Evolutionary conservation across 2,797 vertebrate genomes (phyloP), one percentile per base, ranked within the genome.

Genomic region (Neostethus bicornis): DNA sequence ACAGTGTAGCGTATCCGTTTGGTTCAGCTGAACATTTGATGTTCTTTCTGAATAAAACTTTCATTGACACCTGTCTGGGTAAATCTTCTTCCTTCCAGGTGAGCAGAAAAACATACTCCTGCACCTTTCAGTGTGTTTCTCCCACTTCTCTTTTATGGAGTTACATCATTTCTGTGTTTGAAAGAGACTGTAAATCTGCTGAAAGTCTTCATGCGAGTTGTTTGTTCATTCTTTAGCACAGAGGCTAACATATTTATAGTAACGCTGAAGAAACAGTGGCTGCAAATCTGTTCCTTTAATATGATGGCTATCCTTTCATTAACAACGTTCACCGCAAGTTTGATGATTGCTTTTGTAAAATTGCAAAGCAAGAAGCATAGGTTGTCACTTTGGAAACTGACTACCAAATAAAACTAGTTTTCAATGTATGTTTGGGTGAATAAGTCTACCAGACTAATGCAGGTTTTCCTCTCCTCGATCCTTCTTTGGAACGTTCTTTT

Each of bases 391-490:
- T n/a, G n/a, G n/a, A n/a, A n/a, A n/a, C n/a, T n/a, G n/a, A n/a
- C n/a, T n/a, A n/a, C n/a, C n/a, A n/a, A n/a, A n/a, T n/a, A n/a
- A n/a, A n/a, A n/a, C 20, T 20, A 20, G 20, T 20, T 20, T 20
- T 20, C n/a, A n/a, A 20, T 2, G 11, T 39, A 39, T 26, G 24
- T 28, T 16, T 0, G 8, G 9, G 41, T 2, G 3, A 32, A 32
- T 28, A 1, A 8, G 32, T 44, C 24, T 21, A 54, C 2, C 21
- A 31, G 28, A 7, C 9, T 2, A 35, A 21, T 24, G 19, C 20
- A 23, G 45, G 21, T n/a, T 4, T 39, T 13, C 3, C 19, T 9
- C 1, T 2, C 25, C 48, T 14, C 14, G 39, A 34, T 25, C 23
- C 41, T 17, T 25, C n/a, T n/a, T n/a, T n/a, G n/a, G n/a, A n/a